Percentiles rank a stretch among this genome's conserved stretches.
Evolutionary conservation across 2,797 vertebrate genomes (phyloP).

Genomic region (Phoeniculus purpureus): DNA sequence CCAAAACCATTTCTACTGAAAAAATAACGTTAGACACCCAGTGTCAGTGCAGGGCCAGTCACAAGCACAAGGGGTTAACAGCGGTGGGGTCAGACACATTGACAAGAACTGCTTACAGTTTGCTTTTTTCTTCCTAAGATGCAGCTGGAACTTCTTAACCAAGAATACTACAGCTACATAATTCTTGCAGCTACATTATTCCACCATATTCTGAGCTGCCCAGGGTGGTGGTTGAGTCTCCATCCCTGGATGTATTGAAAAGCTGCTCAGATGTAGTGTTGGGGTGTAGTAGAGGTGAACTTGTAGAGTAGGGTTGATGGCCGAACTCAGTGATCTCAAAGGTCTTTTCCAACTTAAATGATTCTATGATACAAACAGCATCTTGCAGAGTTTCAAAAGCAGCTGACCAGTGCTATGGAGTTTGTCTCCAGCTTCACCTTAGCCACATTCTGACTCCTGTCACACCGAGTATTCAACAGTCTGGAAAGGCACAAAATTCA

Average conservation of each 20-base stretch:
- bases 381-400: background rate
- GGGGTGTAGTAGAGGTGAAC: no score
- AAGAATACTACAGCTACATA: background rate
- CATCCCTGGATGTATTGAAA: no score
- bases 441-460: fast-evolving
- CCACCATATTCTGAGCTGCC: no score
- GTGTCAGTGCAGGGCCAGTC: background rate
- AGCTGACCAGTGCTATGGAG: background rate
- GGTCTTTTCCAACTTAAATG: no score
- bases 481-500: background rate
- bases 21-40: background rate
- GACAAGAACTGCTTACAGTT: background rate
- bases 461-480: background rate
- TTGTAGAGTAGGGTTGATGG: no score
- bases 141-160: background rate
- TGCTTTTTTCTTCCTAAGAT: background rate
- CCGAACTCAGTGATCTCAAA: no score
- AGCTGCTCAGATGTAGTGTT: no score
- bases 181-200: no score
- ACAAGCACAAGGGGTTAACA: background rate
- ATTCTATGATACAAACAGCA: no score
- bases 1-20: background rate
- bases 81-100: fast-evolving
- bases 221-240: no score
- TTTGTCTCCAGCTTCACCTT: background rate